Base-by-base conservation (phyloP, 2,797 vertebrate genomes). In the Chelidonichthys spinosus region DNA sequence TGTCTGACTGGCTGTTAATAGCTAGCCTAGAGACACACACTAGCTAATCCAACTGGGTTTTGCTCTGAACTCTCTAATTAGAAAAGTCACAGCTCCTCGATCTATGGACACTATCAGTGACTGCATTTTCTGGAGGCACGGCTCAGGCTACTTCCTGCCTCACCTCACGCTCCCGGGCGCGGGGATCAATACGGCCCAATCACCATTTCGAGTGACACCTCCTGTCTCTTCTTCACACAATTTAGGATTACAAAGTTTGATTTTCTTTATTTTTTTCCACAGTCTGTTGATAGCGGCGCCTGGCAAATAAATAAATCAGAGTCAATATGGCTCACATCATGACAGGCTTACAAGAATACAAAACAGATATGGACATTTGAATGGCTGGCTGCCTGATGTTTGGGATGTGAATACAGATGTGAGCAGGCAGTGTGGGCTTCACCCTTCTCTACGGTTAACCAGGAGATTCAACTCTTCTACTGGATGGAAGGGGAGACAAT, bases 41-140 rank as follows among this genome's bases (percentile, higher is more conserved):
- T 49, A 78, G 86, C 88, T 93, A 91, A 93, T 94, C 89, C 89
- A 85, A 85, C 85, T 82, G 78, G 71, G 84, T 93, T 91, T 25
- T 87, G 39, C 87, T 91, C 78, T 86, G 82, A 94, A 88, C 88
- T 85, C 81, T 72, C 86, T 94, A 91, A 94, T 95, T 95, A 93
- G 92, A 92, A 87, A 90, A 90, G 88, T 86, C 88, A 85, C 85
- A 81, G 76, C 80, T 85, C 71, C 81, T 74, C 69, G 62, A 90
- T 91, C 87, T 87, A 86, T 83, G 74, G 82, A 87, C 79, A 79
- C 83, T 88, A 89, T 93, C 90, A 86, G 84, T 76, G 72, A 72
- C 84, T 79, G 77, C 68, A 50, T 68, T 76, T 86, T 85, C 88
- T 83, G 73, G 63, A 87, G 86, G 76, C 81, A 69, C 46, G 36